phyloP scores from a whole-genome alignment of 2,888 invertebrate species.

The Cephus pygmeus region DNA sequence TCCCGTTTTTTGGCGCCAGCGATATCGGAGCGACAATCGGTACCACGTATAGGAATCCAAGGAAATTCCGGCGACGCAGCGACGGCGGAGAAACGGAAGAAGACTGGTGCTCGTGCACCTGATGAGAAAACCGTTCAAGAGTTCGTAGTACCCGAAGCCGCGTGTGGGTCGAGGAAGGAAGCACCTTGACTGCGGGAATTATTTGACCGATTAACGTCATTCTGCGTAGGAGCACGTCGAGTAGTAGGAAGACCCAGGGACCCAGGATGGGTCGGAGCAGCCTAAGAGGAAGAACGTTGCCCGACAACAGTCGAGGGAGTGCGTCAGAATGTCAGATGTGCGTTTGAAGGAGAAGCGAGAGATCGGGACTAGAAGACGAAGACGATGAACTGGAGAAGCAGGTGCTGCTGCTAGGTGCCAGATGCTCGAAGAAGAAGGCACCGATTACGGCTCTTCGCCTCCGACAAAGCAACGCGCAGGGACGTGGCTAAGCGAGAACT shows the following conservation, averaged over 20 bases:
- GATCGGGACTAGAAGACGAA: too few relatives aligned
- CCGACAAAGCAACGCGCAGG: too few relatives aligned
- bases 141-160: slow-evolving; percentile 22
- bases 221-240: not conserved
- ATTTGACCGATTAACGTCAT: slow-evolving; percentile 30
- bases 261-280: too few relatives aligned
- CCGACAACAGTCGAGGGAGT: too few relatives aligned
- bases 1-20: slow-evolving; percentile 9
- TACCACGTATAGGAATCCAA: slow-evolving; percentile 16
- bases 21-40: not conserved
- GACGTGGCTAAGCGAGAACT: too few relatives aligned
- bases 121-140: slow-evolving; percentile 13
- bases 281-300: too few relatives aligned
- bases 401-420: too few relatives aligned
- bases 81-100: not conserved
- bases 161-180: slow-evolving; percentile 8
- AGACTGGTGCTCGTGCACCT: slow-evolving; percentile 3
- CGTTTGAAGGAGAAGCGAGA: too few relatives aligned
- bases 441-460: too few relatives aligned
- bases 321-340: too few relatives aligned
- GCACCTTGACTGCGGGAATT: slow-evolving; percentile 25
- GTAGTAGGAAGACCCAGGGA: not conserved
- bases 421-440: too few relatives aligned
- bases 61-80: slow-evolving; percentile 8
- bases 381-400: too few relatives aligned